Base-by-base conservation (phyloP, 2,113 vertebrate genomes). In the Nerophis ophidion region DNA sequence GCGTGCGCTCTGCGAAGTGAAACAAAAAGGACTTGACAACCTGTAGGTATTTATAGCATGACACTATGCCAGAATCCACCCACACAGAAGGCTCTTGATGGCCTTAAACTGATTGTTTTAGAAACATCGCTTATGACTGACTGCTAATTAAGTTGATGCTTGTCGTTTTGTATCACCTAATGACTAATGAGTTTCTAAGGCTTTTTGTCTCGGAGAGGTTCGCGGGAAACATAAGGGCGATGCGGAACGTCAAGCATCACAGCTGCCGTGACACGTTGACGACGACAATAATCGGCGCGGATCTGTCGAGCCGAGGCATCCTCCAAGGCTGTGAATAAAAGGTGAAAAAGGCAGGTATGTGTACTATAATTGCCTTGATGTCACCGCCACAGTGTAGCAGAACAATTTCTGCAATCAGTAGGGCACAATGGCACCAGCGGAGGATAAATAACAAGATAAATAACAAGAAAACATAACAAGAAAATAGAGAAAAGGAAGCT, bases 201-300 rank as follows among this genome's bases (percentile, higher is more conserved):
- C 38, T 50, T 62, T 64, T 45, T 50, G 61, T 68, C 17, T 63
- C 5, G 4, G 40, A 36, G 47, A 63, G 57, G 42, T 55, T 38
- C 11, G n/a, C 63, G 12, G 55, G 12, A 33, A 14, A 44, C 57
- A 66, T 36, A 52, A 48, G 40, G 49, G 8, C 17, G 60, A 70
- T 19, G 26, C 4, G 40, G 53, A 48, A 14, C 61, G 38, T 62
- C 63, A 61, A 9, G 36, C 54, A 40, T 14, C 15, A 33, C 15
- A 8, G 26, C 52, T 36, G 53, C 33, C 34, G 44, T 49, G 34
- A 52, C n/a, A 57, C 5, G 44, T 6, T 6, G 33, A 53, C 8
- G 6, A 49, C 11, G n/a, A 44, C 26, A 12, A n/a, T 9, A 15
- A 50, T n/a, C 17, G 7, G 35, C 48, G 52, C 61, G 14, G 19